phyloP scores from a whole-genome alignment of 92 coral and sea anemone genomes.

The Plumapathes pennacea region DNA sequence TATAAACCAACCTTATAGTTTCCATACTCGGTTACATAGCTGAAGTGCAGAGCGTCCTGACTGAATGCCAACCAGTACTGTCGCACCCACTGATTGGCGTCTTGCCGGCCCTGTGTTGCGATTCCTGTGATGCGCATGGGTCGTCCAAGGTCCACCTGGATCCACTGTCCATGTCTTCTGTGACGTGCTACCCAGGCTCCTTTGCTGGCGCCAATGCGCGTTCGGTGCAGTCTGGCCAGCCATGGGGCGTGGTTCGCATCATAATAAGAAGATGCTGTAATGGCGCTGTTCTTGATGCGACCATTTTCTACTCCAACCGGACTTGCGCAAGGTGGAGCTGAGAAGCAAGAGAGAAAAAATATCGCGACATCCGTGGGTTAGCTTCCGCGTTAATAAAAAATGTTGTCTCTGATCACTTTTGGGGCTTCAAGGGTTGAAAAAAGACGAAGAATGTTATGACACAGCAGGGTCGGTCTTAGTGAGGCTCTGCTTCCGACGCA shows the following conservation, averaged over 20 bases:
- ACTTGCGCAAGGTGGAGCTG: slow-evolving; percentile 63
- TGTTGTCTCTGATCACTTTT: no score
- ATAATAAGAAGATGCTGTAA: slow-evolving; percentile 68
- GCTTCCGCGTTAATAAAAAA: no score
- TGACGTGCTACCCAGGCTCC: slow-evolving; percentile 86
- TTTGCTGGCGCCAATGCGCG: slow-evolving; percentile 63
- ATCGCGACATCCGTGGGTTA: no score
- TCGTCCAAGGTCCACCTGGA: slow-evolving; percentile 74
- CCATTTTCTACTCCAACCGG: slow-evolving; percentile 73
- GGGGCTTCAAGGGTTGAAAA: no score
- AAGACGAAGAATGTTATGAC: no score
- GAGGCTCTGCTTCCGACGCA: no score
- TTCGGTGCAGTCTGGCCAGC: slow-evolving; percentile 65
- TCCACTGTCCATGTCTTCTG: slow-evolving; percentile 72
- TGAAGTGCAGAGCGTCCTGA: slow-evolving; percentile 66
- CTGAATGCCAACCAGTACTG: slow-evolving; percentile 67
- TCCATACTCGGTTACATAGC: slow-evolving; percentile 58
- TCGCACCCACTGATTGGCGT: slow-evolving; percentile 78
- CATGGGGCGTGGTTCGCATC: slow-evolving; percentile 54
- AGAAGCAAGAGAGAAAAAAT: no score
- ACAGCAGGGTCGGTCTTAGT: no score
- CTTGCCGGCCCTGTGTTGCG: slow-evolving; percentile 78
- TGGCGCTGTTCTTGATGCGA: slow-evolving; percentile 53
- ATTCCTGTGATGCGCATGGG: slow-evolving; percentile 64
- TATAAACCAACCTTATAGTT: slow-evolving; percentile 38